A percentile compares a stretch with the other conserved stretches of the same genome.
These are phyloP conservation scores for Dipodomys spectabilis DNA, from an alignment of 2,113 vertebrate genomes.

Conservation along the genomic window DNA sequence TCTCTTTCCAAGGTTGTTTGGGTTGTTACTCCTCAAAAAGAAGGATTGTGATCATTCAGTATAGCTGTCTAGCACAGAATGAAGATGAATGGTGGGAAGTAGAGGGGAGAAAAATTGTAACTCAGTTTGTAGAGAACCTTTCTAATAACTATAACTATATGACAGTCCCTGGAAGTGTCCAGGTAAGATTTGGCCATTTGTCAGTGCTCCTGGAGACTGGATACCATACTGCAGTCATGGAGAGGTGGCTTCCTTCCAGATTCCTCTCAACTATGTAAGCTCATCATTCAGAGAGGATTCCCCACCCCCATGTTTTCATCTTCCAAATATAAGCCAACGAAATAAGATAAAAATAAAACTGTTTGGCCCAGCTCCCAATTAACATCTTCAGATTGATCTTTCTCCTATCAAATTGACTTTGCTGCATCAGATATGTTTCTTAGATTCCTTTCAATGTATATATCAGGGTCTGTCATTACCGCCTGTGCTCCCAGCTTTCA, in stretches of 20 bases:
- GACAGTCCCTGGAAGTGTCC: not conserved
- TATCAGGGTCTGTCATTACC: not conserved
- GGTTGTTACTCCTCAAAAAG: constrained; percentile 36
- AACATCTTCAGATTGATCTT: not conserved
- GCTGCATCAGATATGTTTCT: not conserved
- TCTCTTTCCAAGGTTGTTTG: constrained; percentile 69
- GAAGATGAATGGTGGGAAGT: constrained; percentile 58
- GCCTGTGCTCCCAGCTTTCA: not conserved
- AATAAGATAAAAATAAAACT: not conserved
- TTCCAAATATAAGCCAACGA: constrained; percentile 23
- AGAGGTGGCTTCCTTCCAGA: not conserved
- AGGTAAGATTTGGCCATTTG: constrained; percentile 19
- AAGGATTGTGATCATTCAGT: constrained; percentile 54
- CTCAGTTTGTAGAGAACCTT: constrained; percentile 55
- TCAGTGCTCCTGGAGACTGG: not conserved
- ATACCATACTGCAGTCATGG: not conserved
- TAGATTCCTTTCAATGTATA: not conserved
- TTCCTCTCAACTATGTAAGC: not conserved
- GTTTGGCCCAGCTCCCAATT: not conserved
- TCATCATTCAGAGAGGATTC: not conserved
- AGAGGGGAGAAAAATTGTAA: constrained; percentile 57
- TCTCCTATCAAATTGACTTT: not conserved
- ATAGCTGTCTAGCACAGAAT: constrained; percentile 43
- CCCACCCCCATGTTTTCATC: not conserved
- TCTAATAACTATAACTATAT: constrained; percentile 38